Percentiles rank a stretch among this genome's conserved stretches.
These are phyloP conservation scores for Lithodes maja DNA, from an alignment of 2,888 invertebrate genomes.

Conservation along the genomic window DNA sequence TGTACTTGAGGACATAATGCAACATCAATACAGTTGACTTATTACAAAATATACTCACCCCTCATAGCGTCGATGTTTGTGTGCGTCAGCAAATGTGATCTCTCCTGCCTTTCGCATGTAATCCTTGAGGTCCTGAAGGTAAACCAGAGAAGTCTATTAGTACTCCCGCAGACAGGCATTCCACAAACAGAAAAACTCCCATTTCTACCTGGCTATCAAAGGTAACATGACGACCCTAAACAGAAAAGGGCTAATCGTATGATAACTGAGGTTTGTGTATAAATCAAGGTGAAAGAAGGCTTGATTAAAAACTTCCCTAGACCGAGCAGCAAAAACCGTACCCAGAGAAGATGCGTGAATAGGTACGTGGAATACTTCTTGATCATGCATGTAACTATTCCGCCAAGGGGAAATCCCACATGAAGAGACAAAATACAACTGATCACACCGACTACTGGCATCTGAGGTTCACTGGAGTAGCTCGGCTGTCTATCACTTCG, in stretches of 20 bases:
- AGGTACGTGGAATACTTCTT: conserved; percentile 37
- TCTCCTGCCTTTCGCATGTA: conserved; percentile 99
- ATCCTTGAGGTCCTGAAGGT: conserved; percentile 95
- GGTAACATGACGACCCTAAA: conserved; percentile 22
- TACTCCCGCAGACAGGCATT: background rate
- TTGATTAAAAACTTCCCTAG: too few species aligned
- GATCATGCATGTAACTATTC: conserved; percentile 51
- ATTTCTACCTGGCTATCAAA: conserved; percentile 38
- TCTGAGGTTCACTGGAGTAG: background rate
- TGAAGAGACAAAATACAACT: background rate
- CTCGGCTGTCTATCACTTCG: background rate
- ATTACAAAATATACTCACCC: conserved; percentile 80
- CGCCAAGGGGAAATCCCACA: conserved; percentile 16
- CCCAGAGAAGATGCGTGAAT: background rate
- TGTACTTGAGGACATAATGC: background rate
- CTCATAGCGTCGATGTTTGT: conserved; percentile 95
- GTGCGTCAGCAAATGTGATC: conserved; percentile 98
- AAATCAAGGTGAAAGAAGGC: conserved; percentile 17
- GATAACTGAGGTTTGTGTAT: conserved; percentile 7
- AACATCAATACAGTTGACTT: background rate
- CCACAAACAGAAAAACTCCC: conserved; percentile 10
- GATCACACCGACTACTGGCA: background rate
- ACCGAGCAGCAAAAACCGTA: too few species aligned
- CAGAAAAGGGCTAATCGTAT: conserved; percentile 11
- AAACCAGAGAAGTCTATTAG: conserved; percentile 24